Evolutionary conservation across 2,888 invertebrate genomes (phyloP).

Genomic region (Rotaria magnacalcarata): DNA sequence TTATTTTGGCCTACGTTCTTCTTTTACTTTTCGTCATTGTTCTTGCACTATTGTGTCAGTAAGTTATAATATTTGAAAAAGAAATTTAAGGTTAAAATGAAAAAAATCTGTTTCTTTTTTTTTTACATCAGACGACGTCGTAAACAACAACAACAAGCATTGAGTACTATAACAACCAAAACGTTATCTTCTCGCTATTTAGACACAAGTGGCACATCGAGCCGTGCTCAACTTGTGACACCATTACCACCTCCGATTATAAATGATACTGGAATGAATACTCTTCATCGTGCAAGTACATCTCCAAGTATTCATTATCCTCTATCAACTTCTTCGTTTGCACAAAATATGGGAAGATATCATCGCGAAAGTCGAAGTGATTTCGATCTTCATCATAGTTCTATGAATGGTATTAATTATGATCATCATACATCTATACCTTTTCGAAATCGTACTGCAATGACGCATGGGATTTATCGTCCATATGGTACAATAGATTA

Average conservation of each 20-base stretch:
- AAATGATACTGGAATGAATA: background rate
- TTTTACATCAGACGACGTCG: background rate
- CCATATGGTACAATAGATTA: constrained; percentile 16
- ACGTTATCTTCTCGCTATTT: background rate
- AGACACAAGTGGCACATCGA: background rate
- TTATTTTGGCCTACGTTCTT: background rate
- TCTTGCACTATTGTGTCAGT: background rate
- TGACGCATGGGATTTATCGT: background rate
- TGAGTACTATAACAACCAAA: background rate
- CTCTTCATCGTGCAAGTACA: background rate
- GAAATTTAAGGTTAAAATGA: background rate
- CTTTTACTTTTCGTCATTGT: background rate
- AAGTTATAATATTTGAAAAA: background rate
- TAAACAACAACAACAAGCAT: background rate
- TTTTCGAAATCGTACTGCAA: background rate
- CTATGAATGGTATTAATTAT: background rate
- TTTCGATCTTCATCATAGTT: constrained; percentile 8
- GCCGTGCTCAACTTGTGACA: constrained; percentile 34
- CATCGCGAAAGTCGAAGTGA: constrained; percentile 33
- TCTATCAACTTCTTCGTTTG: background rate
- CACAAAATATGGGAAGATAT: constrained; percentile 17
- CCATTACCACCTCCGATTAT: background rate
- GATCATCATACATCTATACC: background rate
- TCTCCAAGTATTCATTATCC: background rate
- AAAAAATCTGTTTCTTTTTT: no score